Conservation (phyloP, 1,140 invertebrate species). For the Drosophila sechellia region DNA sequence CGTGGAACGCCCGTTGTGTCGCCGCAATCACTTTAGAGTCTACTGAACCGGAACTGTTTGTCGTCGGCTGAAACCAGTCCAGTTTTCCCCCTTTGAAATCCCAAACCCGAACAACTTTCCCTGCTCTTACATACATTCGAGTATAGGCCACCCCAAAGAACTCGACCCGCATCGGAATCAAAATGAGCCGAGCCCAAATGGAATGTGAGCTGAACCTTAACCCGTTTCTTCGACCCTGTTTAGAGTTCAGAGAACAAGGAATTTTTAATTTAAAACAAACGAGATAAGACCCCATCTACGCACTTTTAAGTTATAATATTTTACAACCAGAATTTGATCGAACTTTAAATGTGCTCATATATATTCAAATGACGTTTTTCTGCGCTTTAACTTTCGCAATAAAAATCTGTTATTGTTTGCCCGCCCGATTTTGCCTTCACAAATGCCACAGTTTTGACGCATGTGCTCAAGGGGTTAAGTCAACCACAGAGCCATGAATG, state of each 20-base stretch:
- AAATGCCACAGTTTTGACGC: not conserved
- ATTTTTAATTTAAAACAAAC: constrained; percentile 8
- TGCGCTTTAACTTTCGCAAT: no score
- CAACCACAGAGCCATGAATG: constrained; percentile 34
- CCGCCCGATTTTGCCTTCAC: no score
- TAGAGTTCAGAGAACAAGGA: not conserved
- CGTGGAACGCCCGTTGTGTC: constrained; percentile 24
- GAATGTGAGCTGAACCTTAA: constrained; percentile 21
- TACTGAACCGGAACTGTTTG: constrained; percentile 71
- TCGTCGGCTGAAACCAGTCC: constrained; percentile 21
- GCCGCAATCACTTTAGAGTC: constrained; percentile 69
- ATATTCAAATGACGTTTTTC: no score
- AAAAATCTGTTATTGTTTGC: no score
- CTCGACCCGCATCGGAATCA: constrained; percentile 19
- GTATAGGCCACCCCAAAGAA: not conserved
- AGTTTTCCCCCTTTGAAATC: not conserved
- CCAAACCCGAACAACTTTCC: not conserved
- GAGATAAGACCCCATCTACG: no score
- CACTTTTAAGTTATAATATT: no score
- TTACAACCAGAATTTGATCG: no score
- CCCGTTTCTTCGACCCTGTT: not conserved
- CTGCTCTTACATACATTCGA: not conserved
- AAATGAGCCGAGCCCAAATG: constrained; percentile 12
- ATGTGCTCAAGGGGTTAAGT: constrained; percentile 19
- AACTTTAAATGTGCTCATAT: no score